Base-by-base conservation (phyloP, 2,113 vertebrate species). In the Percopsis transmontana region DNA sequence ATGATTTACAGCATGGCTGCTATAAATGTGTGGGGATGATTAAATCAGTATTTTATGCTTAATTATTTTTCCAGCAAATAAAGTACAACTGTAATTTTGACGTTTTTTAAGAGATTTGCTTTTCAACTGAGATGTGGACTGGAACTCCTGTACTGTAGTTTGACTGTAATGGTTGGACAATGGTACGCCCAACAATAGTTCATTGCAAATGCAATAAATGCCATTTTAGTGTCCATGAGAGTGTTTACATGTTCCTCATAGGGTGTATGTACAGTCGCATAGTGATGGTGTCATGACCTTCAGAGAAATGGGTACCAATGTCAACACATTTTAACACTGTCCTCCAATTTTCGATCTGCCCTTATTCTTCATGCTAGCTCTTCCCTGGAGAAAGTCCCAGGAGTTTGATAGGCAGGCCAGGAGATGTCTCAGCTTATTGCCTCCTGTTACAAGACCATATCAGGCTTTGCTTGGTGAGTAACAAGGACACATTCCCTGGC, bases 401-500 rank as follows among this genome's bases (percentile, higher is more conserved):
- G 66, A 59, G 63, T 80, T 76, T 68, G 52, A 79, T 66, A 48
- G 74, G 53, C 71, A 61, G 66, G 74, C 63, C 64, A 63, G 53
- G 66, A 64, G 77, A 72, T 77, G 80, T 81, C 77, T 80, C 60
- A 77, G 73, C 74, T 73, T 40, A 14, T 62, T 58, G 72, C 76
- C 72, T 86, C 77, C 58, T 81, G 76, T 88, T 87, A 85, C 87
- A 79, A 79, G 68, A 71, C 74, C 60, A 73, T 76, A 83, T 64
- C 68, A 81, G 74, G 82, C 72, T 79, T 70, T 70, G 73, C 70
- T 78, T 67, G 62, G 63, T 68, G 69, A 70, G 76, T 79, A 85
- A 80, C 75, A 85, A 85, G 84, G 80, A 81, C 74, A 83, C 79
- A 85, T 88, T 85, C 86, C 54, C 78, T 84, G 80, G 85, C 77